Evolutionary conservation across 2,888 invertebrate species (phyloP).

Genomic region (Drosophila subquinaria): DNA sequence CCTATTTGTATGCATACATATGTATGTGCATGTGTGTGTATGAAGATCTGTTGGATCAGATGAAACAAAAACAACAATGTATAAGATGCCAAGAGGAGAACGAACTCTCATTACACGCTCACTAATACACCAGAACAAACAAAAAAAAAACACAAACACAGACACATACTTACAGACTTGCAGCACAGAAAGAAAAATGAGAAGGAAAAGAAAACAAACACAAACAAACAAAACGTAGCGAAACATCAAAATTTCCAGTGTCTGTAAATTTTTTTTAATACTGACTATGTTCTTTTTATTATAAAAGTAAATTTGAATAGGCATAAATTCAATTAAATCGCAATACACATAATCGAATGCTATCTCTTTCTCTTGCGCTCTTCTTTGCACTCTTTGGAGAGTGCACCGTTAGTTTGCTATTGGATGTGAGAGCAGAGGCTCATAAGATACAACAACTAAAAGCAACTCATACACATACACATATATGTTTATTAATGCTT

Average conservation of each 20-base stretch:
- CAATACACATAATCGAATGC: constrained; percentile 8
- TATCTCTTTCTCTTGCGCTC: not conserved
- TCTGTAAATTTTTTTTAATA: constrained; percentile 4
- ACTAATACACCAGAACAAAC: constrained; percentile 1
- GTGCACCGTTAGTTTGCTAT: constrained; percentile 7
- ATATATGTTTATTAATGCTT: not conserved
- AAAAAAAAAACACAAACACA: not conserved
- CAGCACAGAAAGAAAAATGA: not conserved
- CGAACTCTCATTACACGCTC: constrained; percentile 33
- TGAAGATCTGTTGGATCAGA: constrained; percentile 3
- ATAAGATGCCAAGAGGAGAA: constrained; percentile 32
- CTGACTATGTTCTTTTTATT: constrained; percentile 12
- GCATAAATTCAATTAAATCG: constrained; percentile 12
- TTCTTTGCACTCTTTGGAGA: not conserved
- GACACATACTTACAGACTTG: not conserved
- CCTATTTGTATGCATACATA: not conserved
- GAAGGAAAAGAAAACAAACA: not conserved
- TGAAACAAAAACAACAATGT: constrained; percentile 7
- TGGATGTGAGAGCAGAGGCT: not conserved
- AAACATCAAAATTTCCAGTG: constrained; percentile 10
- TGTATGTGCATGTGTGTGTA: not conserved
- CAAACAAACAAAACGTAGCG: not conserved
- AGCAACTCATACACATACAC: constrained; percentile 1
- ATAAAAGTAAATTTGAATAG: constrained; percentile 9
- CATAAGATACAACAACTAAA: not conserved